Percentiles rank a stretch among this genome's conserved stretches.
phyloP scores from a whole-genome alignment of 2,113 vertebrate genomes.

The Odobenus rosmarus region DNA sequence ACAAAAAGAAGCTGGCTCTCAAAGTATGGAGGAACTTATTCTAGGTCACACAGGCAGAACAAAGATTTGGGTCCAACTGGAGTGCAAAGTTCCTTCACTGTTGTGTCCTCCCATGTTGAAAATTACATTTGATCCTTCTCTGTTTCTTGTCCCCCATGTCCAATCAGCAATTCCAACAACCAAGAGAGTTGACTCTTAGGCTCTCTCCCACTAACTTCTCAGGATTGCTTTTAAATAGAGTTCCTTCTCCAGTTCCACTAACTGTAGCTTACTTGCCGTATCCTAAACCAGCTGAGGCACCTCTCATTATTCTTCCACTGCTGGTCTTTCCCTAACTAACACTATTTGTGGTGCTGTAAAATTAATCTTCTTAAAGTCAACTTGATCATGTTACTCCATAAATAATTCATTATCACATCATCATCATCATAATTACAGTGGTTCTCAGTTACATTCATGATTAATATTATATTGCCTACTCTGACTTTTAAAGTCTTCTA shows the following conservation, averaged over 20 bases:
- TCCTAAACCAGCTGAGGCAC: accelerated
- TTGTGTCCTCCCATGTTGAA: background rate
- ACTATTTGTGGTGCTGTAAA: background rate
- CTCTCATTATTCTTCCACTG: background rate
- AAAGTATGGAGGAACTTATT: background rate
- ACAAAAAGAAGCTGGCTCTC: background rate
- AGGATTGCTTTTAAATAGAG: background rate
- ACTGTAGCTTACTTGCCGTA: background rate
- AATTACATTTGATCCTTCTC: background rate
- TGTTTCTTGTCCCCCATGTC: background rate
- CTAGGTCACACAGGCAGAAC: background rate
- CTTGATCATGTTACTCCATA: background rate
- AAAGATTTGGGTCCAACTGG: background rate
- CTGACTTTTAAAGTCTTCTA: background rate
- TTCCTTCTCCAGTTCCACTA: background rate
- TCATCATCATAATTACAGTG: background rate
- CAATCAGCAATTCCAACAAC: background rate
- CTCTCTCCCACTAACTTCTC: background rate
- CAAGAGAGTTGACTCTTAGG: background rate
- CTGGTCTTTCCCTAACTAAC: background rate
- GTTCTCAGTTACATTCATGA: background rate
- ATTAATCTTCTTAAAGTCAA: background rate
- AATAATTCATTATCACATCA: background rate
- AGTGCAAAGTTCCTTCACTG: background rate
- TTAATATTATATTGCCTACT: background rate